Evolutionary conservation across 2,113 vertebrate genomes (phyloP).

Genomic region (Acinonyx jubatus): DNA sequence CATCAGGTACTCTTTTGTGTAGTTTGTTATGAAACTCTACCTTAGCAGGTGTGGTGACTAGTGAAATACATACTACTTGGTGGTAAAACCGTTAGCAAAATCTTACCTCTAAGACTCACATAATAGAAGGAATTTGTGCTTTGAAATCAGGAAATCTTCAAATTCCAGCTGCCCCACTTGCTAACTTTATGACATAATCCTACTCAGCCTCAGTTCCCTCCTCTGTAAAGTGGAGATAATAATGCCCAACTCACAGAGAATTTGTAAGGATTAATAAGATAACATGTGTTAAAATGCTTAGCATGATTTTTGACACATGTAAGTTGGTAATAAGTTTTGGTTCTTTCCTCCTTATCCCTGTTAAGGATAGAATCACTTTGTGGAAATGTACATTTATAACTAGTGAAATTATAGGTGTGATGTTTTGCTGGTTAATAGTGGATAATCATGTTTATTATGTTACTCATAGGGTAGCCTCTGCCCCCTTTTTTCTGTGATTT

Average conservation of each 20-base stretch:
- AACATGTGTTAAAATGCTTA: neutral
- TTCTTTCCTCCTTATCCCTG: neutral
- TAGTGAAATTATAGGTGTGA: neutral
- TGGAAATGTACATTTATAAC: neutral
- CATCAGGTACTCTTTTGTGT: neutral
- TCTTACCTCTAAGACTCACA: neutral
- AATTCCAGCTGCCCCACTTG: neutral
- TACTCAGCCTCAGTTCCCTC: neutral
- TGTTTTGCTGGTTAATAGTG: constrained; percentile 7
- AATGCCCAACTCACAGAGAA: neutral
- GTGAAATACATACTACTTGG: neutral
- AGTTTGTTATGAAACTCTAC: neutral
- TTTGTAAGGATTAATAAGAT: neutral
- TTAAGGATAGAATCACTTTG: neutral
- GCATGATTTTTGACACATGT: neutral
- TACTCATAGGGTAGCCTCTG: neutral
- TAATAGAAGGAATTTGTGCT: neutral
- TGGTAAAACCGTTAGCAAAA: constrained; percentile 3
- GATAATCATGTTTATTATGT: neutral
- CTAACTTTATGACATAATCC: neutral
- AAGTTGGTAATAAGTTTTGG: neutral
- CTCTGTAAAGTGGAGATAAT: neutral
- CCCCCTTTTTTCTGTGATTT: neutral
- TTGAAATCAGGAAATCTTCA: neutral
- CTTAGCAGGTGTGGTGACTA: neutral